Percentiles rank a stretch among this genome's conserved stretches.
phyloP scores from a whole-genome alignment of 1,140 invertebrate genomes.

The Scaptomyza pallida region DNA sequence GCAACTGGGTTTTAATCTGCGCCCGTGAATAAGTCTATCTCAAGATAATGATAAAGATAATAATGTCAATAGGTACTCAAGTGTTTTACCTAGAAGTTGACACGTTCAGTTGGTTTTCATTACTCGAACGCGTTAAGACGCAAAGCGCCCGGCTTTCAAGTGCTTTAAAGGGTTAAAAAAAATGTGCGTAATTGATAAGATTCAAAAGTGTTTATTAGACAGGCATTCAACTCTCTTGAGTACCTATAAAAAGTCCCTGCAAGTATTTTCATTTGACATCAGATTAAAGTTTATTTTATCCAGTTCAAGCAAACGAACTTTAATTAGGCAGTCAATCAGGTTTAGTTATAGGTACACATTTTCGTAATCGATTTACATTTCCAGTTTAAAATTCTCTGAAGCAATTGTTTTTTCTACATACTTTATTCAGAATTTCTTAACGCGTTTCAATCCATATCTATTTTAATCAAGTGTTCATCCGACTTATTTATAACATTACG shows the following conservation, averaged over 20 bases:
- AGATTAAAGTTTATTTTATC: not conserved
- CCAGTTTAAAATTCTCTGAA: not conserved
- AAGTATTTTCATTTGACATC: not conserved
- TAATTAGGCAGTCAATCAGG: not conserved
- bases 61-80: constrained; percentile 54
- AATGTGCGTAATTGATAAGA: constrained; percentile 29
- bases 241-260: not conserved
- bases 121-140: constrained; percentile 34
- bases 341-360: not conserved
- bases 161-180: constrained; percentile 46
- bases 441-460: not conserved
- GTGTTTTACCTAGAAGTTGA: constrained; percentile 32
- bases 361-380: not conserved
- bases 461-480: not conserved
- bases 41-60: constrained; percentile 52
- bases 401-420: not conserved
- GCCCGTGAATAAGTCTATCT: constrained; percentile 33
- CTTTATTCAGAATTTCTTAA: not conserved
- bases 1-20: constrained; percentile 57
- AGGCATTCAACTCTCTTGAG: not conserved
- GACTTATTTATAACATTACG: constrained; percentile 3
- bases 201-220: constrained; percentile 9
- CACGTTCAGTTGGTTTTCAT: constrained; percentile 59
- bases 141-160: constrained; percentile 30
- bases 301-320: constrained; percentile 2